phyloP scores from a whole-genome alignment of 2,888 invertebrate genomes.

The Nezara viridula region DNA sequence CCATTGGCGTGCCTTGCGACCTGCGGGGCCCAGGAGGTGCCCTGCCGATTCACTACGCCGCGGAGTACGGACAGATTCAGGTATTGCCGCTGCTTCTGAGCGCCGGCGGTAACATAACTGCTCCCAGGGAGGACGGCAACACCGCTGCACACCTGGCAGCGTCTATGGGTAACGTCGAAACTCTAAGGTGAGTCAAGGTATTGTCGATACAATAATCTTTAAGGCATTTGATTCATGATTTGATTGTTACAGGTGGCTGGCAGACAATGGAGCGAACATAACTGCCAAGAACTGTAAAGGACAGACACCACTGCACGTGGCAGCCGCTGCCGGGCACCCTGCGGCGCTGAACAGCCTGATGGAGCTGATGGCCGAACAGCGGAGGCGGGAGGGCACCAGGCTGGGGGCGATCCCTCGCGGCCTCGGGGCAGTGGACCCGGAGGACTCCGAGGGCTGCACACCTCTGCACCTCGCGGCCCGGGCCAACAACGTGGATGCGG shows the following conservation, averaged over 20 bases:
- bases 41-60: neutral
- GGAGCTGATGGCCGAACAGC: neutral
- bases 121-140: neutral
- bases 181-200: neutral
- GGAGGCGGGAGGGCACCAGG: neutral
- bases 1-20: neutral
- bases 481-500: neutral
- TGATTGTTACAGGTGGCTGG: neutral
- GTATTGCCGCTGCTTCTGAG: neutral
- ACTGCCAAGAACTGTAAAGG: neutral
- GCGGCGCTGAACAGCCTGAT: neutral
- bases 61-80: neutral
- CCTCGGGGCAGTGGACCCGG: neutral
- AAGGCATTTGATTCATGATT: neutral
- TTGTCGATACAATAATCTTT: neutral
- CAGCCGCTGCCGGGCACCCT: neutral
- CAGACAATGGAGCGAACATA: neutral
- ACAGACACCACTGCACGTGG: neutral
- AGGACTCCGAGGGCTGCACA: neutral
- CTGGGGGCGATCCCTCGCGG: neutral
- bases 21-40: neutral
- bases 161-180: constrained; percentile 3
- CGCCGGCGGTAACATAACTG: neutral
- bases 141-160: neutral
- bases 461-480: neutral